Evolutionary conservation across 2,797 vertebrate genomes (phyloP).

Genomic region (Vultur gryphus): DNA sequence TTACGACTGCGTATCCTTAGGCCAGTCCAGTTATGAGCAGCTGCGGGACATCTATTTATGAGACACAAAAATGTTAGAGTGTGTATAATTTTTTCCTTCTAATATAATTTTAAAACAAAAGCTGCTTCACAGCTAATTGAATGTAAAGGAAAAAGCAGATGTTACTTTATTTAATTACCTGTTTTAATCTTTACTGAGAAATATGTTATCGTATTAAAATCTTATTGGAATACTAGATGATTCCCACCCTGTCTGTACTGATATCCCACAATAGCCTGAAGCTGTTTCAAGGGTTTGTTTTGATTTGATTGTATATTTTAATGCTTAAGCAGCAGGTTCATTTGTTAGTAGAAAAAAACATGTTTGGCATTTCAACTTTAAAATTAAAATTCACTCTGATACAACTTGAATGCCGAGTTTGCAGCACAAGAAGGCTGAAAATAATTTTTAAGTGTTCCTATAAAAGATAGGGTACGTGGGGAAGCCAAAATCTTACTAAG

Average conservation of each 20-base stretch:
- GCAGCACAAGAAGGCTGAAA: not conserved
- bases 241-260: not conserved
- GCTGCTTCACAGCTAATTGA: not conserved
- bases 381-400: constrained; percentile 23
- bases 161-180: not conserved
- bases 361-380: not conserved
- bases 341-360: not conserved
- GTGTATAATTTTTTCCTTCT: not conserved
- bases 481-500: not conserved
- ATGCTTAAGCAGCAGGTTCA: not conserved
- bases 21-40: not conserved
- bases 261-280: not conserved
- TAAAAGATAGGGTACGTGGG: not conserved
- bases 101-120: not conserved
- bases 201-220: not conserved
- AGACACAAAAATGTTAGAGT: not conserved
- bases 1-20: not conserved
- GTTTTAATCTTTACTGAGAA: constrained; percentile 23
- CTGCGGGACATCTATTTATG: not conserved
- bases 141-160: not conserved
- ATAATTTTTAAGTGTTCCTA: not conserved
- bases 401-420: not conserved
- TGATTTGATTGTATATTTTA: constrained; percentile 1
- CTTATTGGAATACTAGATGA: not conserved
- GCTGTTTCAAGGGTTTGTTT: not conserved